Evolutionary conservation across 2,113 vertebrate species (phyloP).

Genomic region (Rhagologus leucostigma): DNA sequence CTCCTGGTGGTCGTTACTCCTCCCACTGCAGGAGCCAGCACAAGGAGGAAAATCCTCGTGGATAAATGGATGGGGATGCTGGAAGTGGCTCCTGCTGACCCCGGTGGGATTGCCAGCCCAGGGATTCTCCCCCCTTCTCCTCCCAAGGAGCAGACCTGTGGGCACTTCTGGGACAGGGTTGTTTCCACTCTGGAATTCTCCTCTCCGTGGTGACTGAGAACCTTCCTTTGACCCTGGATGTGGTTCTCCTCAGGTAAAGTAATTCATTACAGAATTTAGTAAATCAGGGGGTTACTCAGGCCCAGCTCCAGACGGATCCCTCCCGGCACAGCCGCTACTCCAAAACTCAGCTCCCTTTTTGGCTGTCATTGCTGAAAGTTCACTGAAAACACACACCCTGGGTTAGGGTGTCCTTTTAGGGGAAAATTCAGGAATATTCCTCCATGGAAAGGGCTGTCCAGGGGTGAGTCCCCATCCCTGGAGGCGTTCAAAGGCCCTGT

Average conservation of each 20-base stretch:
- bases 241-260: background rate
- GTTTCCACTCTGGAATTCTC: background rate
- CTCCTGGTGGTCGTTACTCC: fast-evolving
- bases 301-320: background rate
- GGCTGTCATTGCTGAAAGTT: background rate
- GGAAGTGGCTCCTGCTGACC: background rate
- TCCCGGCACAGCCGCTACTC: background rate
- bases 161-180: fast-evolving
- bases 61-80: background rate
- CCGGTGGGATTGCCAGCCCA: background rate
- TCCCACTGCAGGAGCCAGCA: background rate
- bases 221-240: no score
- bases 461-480: background rate
- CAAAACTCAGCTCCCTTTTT: background rate
- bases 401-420: fast-evolving
- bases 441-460: background rate
- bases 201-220: fast-evolving
- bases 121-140: background rate
- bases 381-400: background rate
- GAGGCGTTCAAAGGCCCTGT: background rate
- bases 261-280: background rate
- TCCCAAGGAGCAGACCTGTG: background rate
- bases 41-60: fast-evolving
- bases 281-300: background rate
- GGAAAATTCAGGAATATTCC: background rate